Evolutionary conservation across 2,888 invertebrate species (phyloP).

Genomic region (Drosophila pseudotakahashii): DNA sequence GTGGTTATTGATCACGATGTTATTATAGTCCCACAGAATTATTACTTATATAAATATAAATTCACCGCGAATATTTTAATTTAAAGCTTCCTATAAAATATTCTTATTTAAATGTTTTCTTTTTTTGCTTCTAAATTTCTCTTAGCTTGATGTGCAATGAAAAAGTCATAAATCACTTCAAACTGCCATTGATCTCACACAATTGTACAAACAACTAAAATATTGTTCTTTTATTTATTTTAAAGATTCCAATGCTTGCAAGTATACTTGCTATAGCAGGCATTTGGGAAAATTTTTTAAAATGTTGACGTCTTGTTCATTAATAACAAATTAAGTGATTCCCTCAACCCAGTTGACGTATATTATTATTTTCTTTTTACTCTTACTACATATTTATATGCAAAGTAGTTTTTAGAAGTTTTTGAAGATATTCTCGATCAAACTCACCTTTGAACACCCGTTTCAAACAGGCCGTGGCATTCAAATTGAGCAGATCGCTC

Average conservation of each 20-base stretch:
- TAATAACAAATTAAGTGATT: no score
- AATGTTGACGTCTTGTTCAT: no score
- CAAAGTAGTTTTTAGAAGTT: no score
- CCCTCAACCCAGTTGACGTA: no score
- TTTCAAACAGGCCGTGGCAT: constrained; percentile 82
- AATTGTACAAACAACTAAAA: background rate
- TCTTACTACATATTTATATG: no score
- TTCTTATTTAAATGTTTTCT: background rate
- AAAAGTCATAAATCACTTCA: constrained; percentile 22
- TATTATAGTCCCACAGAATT: no score
- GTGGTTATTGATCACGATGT: no score
- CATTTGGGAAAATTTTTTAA: no score
- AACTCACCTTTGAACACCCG: constrained; percentile 79
- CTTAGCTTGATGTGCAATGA: constrained; percentile 2
- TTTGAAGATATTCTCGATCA: background rate
- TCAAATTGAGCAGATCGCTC: constrained; percentile 65
- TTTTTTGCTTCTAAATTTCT: background rate
- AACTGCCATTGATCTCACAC: background rate
- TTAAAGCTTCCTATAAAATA: background rate
- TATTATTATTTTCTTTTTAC: no score
- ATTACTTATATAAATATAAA: no score
- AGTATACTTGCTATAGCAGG: no score
- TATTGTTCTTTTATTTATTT: background rate
- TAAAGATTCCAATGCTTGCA: background rate
- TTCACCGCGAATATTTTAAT: no score